Percentiles rank a stretch among this genome's conserved stretches.
These are phyloP conservation scores for Daktulosphaira vitifoliae DNA, from an alignment of 1,140 invertebrate species.

Conservation along the genomic window DNA sequence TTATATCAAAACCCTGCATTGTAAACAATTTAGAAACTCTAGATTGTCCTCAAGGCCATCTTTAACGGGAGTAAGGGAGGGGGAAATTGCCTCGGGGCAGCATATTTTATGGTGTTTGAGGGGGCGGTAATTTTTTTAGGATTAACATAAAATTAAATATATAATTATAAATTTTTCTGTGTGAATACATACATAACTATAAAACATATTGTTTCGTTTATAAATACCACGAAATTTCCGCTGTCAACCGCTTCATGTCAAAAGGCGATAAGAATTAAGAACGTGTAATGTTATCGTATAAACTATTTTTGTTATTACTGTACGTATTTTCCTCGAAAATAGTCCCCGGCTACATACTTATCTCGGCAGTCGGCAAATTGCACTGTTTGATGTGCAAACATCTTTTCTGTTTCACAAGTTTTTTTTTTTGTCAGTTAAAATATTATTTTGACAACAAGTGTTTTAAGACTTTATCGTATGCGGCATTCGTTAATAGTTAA, in stretches of 20 bases:
- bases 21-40: too few species aligned
- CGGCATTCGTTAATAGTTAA: too few species aligned
- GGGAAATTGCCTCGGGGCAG: background rate
- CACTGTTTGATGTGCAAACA: background rate
- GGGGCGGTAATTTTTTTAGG: background rate
- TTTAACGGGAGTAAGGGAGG: background rate
- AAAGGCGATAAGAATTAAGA: conserved; percentile 8
- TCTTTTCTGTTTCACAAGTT: background rate
- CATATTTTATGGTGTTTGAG: background rate
- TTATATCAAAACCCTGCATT: too few species aligned
- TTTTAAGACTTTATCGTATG: too few species aligned
- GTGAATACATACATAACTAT: background rate
- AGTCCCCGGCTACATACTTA: background rate
- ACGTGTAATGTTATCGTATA: conserved; percentile 2
- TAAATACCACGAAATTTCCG: background rate
- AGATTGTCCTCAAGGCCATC: too few species aligned
- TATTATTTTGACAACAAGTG: background rate
- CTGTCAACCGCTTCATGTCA: background rate
- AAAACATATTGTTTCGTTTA: background rate
- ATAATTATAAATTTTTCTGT: background rate
- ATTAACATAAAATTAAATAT: background rate
- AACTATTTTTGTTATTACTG: too few species aligned
- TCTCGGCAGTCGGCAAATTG: background rate
- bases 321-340: background rate
- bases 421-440: background rate